Evolutionary conservation across 2,888 invertebrate genomes (phyloP), one percentile per base, ranked within the genome.

Genomic region (Xylocampa areola): DNA sequence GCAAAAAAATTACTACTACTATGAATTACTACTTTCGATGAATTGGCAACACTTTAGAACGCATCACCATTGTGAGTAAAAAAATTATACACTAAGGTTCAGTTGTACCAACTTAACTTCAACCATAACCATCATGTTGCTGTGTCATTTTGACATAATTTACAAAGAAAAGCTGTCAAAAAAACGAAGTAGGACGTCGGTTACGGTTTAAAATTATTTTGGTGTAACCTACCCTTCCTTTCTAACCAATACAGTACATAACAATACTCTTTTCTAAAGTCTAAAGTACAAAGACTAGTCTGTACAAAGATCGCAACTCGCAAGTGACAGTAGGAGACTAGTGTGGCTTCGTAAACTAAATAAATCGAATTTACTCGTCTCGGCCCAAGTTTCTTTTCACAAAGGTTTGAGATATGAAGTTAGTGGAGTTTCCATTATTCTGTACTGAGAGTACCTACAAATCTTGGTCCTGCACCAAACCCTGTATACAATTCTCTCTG

Each of bases 361-460:
- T 82, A 83, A 83, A 84, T 84, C 76, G 76, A 81, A 82, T 84
- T 82, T 78, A 72, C 74, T 75, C 68, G 69, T 68, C 77, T 74
- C 55, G 45, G 67, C 64, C 43, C 23, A 67, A 76, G 70, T 75
- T 73, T 69, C 69, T 68, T 68, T 57, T 66, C 41, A 62, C 73
- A 69, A 75, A 76, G 77, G 67, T 72, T n/a, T 62, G 57, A 66
- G 65, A 69, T 75, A 65, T 66, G 62, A 76, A 77, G 72, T 72
- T 72, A 44, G 40, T 37, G 32, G 61, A 70, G 68, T 65, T 69
- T 60, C 59, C 58, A 68, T 75, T 73, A 73, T 75, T 75, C 39
- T 54, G 55, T 39, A 60, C 49, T 33, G 32, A 30, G 55, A 67
- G 36, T 49, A 49, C n/a, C n/a, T n/a, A n/a, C 49, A 51, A 48